Evolutionary conservation across 1,140 invertebrate species (phyloP).

Genomic region (Melitaea cinxia): DNA sequence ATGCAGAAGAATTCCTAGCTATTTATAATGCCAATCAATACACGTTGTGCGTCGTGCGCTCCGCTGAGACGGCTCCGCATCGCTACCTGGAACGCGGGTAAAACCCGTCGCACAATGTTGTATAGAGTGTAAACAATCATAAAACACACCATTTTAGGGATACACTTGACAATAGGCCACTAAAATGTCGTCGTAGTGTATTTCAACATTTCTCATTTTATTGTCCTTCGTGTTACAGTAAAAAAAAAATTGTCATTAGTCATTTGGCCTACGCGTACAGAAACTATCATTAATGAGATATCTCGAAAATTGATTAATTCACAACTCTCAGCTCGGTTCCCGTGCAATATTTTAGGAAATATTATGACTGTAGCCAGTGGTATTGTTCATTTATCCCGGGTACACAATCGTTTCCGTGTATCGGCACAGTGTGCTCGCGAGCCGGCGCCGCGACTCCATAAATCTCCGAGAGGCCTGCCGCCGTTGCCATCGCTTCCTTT

Average conservation of each 20-base stretch:
- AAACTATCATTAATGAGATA: no score
- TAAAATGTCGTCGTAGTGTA: no score
- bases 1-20: not conserved
- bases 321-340: no score
- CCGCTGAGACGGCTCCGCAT: constrained; percentile 45
- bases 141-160: not conserved
- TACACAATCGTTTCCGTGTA: constrained; percentile 14
- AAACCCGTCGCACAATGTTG: constrained; percentile 7
- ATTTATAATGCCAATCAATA: constrained; percentile 21
- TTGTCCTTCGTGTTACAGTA: no score
- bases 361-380: no score
- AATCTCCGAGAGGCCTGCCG: constrained; percentile 55
- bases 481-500: constrained; percentile 61
- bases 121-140: not conserved
- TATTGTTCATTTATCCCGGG: not conserved
- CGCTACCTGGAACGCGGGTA: constrained; percentile 57
- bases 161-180: not conserved
- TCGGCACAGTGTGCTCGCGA: constrained; percentile 29
- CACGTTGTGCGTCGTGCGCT: not conserved
- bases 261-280: no score
- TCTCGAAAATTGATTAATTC: no score
- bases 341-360: no score
- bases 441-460: constrained; percentile 73
- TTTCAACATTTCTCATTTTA: no score
- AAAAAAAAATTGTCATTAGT: no score